Evolutionary conservation across 2,888 invertebrate genomes (phyloP).

Genomic region (Polydrusus cervinus): DNA sequence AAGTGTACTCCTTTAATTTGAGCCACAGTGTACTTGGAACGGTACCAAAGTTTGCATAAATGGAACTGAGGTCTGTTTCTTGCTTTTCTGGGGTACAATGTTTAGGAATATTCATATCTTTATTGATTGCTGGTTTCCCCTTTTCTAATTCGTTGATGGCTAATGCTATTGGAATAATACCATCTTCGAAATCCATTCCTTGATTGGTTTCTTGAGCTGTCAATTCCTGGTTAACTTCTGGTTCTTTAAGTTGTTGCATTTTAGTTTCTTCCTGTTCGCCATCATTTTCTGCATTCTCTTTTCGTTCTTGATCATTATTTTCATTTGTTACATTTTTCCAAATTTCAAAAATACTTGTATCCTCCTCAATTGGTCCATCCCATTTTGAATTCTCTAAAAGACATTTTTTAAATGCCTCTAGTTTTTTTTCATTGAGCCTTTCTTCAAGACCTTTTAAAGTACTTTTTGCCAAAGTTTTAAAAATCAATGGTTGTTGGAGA

Average conservation of each 20-base stretch:
- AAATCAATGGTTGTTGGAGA: constrained; percentile 5
- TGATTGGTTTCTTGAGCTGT: neutral
- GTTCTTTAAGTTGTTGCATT: neutral
- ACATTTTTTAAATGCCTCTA: constrained; percentile 14
- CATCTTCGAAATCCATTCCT: neutral
- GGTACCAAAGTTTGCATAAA: too few species aligned
- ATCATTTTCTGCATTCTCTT: constrained; percentile 11
- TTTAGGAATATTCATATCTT: too few species aligned
- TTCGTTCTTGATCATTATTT: constrained; percentile 7
- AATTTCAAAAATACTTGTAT: constrained; percentile 32
- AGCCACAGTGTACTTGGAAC: too few species aligned
- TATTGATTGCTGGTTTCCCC: neutral
- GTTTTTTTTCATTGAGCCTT: constrained; percentile 16
- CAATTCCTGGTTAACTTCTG: constrained; percentile 1
- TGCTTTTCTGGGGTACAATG: too few species aligned
- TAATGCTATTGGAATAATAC: neutral
- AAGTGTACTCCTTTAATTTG: too few species aligned
- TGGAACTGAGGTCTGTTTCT: too few species aligned
- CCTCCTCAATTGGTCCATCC: constrained; percentile 27
- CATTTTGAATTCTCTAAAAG: constrained; percentile 17
- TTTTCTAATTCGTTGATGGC: constrained; percentile 1
- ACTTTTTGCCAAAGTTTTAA: constrained; percentile 4
- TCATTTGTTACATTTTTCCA: constrained; percentile 22
- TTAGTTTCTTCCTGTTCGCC: neutral
- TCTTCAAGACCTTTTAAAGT: constrained; percentile 4